phyloP scores from a whole-genome alignment of 2,888 invertebrate genomes.

The Rhagonycha fulva region DNA sequence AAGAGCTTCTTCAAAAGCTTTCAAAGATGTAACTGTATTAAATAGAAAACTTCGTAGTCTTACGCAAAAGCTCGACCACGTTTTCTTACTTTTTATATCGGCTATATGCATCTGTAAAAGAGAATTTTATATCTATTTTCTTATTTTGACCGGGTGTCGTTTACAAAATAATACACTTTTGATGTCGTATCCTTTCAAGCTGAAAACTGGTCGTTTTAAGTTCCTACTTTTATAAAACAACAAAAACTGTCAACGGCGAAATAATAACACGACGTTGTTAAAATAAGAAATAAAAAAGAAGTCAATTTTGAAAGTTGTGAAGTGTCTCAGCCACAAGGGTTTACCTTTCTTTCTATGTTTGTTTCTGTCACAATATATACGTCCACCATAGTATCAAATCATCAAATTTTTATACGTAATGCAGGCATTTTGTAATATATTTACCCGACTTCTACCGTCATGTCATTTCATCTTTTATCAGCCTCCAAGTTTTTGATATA shows the following conservation, averaged over 20 bases:
- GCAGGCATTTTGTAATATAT: neutral
- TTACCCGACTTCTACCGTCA: too few relatives aligned
- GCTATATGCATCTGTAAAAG: constrained; percentile 8
- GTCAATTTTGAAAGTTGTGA: constrained; percentile 37
- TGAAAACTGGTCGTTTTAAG: constrained; percentile 32
- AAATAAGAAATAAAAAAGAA: constrained; percentile 36
- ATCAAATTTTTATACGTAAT: neutral
- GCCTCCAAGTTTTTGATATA: too few relatives aligned
- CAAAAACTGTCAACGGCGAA: constrained; percentile 35
- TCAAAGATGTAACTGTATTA: constrained; percentile 18
- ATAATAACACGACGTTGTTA: constrained; percentile 36
- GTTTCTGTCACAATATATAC: constrained; percentile 13
- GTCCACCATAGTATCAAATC: neutral
- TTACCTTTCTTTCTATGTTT: constrained; percentile 27
- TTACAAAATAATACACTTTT: constrained; percentile 30
- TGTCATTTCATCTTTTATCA: too few relatives aligned
- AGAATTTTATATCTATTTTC: constrained; percentile 18
- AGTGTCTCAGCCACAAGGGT: constrained; percentile 34
- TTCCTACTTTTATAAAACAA: constrained; percentile 36
- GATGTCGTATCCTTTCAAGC: constrained; percentile 33
- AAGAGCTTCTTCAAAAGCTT: constrained; percentile 1
- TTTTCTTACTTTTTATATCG: constrained; percentile 18
- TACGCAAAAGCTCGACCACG: constrained; percentile 10
- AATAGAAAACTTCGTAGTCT: constrained; percentile 14
- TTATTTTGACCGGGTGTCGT: constrained; percentile 25